Evolutionary conservation across 2,888 invertebrate species (phyloP).

Genomic region (Plagiodera versicolora): DNA sequence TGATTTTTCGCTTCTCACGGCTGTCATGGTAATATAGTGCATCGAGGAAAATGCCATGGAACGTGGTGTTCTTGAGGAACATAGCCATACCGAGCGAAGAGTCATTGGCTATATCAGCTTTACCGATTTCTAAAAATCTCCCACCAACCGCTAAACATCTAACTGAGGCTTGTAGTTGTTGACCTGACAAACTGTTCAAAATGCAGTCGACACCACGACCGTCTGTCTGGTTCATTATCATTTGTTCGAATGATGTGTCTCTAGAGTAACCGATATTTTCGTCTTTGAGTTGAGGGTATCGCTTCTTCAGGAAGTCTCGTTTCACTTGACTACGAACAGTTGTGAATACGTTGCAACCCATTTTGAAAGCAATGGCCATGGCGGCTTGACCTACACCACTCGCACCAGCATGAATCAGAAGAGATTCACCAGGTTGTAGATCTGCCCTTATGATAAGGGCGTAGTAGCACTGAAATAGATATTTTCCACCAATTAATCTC

Average conservation of each 20-base stretch:
- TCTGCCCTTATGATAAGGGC: no score
- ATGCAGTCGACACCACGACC: slow-evolving; percentile 90
- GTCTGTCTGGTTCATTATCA: slow-evolving; percentile 77
- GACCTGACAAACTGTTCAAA: slow-evolving; percentile 88
- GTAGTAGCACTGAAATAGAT: no score
- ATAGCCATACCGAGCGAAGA: slow-evolving; percentile 62
- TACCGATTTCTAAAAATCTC: slow-evolving; percentile 83
- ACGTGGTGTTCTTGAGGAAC: slow-evolving; percentile 66
- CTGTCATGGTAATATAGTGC: no score
- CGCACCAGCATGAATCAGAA: slow-evolving; percentile 64
- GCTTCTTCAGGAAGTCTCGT: slow-evolving; percentile 63
- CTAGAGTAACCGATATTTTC: slow-evolving; percentile 64
- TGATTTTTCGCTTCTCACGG: no score
- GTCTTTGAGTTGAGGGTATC: slow-evolving; percentile 53
- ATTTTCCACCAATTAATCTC: no score
- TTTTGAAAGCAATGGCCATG: slow-evolving; percentile 69
- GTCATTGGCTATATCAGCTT: slow-evolving; percentile 75
- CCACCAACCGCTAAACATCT: slow-evolving; percentile 65
- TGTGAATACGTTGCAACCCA: slow-evolving; percentile 68
- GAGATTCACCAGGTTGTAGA: slow-evolving; percentile 53
- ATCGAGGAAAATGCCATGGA: neutral
- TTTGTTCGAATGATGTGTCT: slow-evolving; percentile 82
- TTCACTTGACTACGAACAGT: slow-evolving; percentile 71
- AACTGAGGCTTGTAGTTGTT: slow-evolving; percentile 77
- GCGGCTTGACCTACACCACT: slow-evolving; percentile 80